Evolutionary conservation across 2,113 vertebrate species (phyloP), one percentile per base, ranked within the genome.

Genomic region (Castor canadensis): DNA sequence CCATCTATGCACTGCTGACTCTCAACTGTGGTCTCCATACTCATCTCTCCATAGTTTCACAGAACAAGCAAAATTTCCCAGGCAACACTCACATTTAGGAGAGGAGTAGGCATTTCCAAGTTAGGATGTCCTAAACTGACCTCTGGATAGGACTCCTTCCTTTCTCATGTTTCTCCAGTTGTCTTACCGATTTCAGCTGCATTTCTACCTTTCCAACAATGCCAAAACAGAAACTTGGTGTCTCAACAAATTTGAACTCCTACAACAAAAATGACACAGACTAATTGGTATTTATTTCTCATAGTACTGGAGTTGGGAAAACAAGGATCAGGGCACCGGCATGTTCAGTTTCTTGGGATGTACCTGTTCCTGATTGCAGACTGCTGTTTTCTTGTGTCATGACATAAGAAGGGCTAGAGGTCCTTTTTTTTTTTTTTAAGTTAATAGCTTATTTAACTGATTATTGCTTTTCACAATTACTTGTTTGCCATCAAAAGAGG

Each of bases 341-440:
- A 35, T 43, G 1, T 13, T 7, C 19, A 30, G 11, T 19, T 3
- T 40, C 10, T 52, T 12, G 13, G 32, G 47, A 54, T 38, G 28
- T 2, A 1, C 49, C 1, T n/a, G 5, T 76, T 84, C 6, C 6
- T 0, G 9, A 40, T 10, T 43, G 6, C 38, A 56, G 20, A 54
- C 2, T 43, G 3, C 2, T 56, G 4, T 20, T 3, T 67, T 60
- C 45, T 6, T 15, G 11, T 10, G 11, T 12, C 28, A 52, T 19
- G 28, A 8, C 15, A 15, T 45, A 35, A 60, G 26, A 38, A 54
- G 2, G 17, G 22, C 3, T 49, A 17, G 35, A 92, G n/a, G n/a
- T n/a, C n/a, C n/a, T n/a, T n/a, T n/a, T n/a, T n/a, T n/a, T n/a
- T n/a, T n/a, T n/a, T n/a, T n/a, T n/a, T n/a, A n/a, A n/a, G n/a